These are phyloP conservation scores for Solenodon paradoxus DNA, from an alignment of 2,113 vertebrate species.

Conservation along the genomic window DNA sequence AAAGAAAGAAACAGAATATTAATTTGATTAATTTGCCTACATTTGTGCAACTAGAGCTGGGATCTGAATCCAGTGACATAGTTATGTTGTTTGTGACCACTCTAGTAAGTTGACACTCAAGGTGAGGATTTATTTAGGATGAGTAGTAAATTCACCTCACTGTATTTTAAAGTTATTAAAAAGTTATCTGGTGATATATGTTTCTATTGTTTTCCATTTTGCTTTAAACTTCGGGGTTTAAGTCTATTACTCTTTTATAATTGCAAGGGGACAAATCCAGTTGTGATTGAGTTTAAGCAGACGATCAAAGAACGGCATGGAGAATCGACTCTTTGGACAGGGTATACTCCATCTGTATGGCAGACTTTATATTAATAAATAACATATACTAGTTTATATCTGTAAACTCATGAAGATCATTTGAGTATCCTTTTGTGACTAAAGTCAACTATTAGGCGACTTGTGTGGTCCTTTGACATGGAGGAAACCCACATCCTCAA, in stretches of 20 bases:
- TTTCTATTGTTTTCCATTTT: not conserved
- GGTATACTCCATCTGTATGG: no score
- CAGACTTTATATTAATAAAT: not conserved
- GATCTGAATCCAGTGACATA: rapidly evolving
- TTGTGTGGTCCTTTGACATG: not conserved
- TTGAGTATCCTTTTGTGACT: not conserved
- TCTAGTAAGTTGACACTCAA: not conserved
- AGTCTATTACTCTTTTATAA: not conserved
- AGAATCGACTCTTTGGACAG: no score
- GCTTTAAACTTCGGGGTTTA: not conserved
- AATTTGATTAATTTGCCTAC: not conserved
- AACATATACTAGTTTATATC: not conserved
- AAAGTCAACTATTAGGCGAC: no score
- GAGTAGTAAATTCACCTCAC: not conserved
- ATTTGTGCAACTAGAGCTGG: not conserved
- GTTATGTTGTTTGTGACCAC: rapidly evolving
- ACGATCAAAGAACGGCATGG: not conserved
- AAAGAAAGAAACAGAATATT: not conserved
- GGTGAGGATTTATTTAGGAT: not conserved
- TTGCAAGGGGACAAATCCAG: not conserved
- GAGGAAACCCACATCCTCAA: not conserved
- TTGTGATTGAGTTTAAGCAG: not conserved
- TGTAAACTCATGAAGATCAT: not conserved
- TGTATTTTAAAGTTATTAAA: not conserved
- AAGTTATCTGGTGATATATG: not conserved